Base-by-base conservation (phyloP, 2,113 vertebrate genomes). In the Morone saxatilis region DNA sequence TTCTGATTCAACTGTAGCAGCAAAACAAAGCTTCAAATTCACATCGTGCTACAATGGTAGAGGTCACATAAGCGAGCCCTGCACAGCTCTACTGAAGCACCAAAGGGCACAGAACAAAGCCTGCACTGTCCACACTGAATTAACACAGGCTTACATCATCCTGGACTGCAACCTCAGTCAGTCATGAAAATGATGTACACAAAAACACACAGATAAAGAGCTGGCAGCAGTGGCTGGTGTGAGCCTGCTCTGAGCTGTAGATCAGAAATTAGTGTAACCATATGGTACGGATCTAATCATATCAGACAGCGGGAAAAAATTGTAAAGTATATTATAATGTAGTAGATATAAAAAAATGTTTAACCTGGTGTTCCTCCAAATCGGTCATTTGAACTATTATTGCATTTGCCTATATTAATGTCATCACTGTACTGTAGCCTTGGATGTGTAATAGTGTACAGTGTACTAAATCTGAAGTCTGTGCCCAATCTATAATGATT, bases 131-230 rank as follows among this genome's bases (percentile, higher is more conserved):
- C 92, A 86, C 86, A 31, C 83, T 86, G 94, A 94, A 94, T 94
- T 91, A 94, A 94, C 94, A 92, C 93, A 93, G 92, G 92, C 91
- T 94, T 94, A 94, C 94, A 94, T 94, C 94, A 94, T 90, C 89
- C 93, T 86, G 88, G 81, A 81, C 84, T 81, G 84, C 92, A 92
- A 90, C 89, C 91, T 91, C 89, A 86, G 90, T 89, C 91, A 88
- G 85, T 87, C 89, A 87, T 89, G 82, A 93, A 93, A 94, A 92
- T 89, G 90, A 94, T 94, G 93, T 92, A 89, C 88, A 92, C 92
- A 92, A 89, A 91, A 88, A 72, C 85, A 73, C 86, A 89, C 83
- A 87, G 89, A 92, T 87, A 87, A 78, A 88, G 73, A 90, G 83
- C 71, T 65, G 60, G 67, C 61, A 83, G 78, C 61, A 13, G 12